A percentile compares a stretch with the other conserved stretches of the same genome.
phyloP scores from a whole-genome alignment of 1,140 invertebrate species.

The Bradynema listronoti region DNA sequence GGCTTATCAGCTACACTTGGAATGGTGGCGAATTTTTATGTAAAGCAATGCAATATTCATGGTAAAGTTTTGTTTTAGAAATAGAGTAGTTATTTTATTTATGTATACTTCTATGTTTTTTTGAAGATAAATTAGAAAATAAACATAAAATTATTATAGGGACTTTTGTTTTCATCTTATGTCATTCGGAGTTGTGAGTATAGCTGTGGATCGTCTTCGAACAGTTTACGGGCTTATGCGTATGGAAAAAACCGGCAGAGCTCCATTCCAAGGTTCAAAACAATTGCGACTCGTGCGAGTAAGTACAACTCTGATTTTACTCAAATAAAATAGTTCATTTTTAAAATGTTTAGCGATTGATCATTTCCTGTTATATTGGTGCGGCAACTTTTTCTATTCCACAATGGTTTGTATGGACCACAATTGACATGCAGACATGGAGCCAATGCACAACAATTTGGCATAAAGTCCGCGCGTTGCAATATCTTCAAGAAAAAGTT shows the following conservation, averaged over 20 bases:
- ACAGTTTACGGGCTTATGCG: slow-evolving; percentile 43
- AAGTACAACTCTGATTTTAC: background rate
- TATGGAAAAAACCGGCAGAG: slow-evolving; percentile 35
- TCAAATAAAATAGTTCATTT: background rate
- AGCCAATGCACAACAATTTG: slow-evolving; percentile 42
- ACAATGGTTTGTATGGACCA: slow-evolving; percentile 49
- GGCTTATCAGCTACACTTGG: slow-evolving; percentile 42
- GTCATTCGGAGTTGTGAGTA: slow-evolving; percentile 43
- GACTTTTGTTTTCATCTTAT: slow-evolving; percentile 47
- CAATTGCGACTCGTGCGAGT: slow-evolving; percentile 40
- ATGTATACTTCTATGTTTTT: background rate
- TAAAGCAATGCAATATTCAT: slow-evolving; percentile 39
- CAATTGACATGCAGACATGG: slow-evolving; percentile 36
- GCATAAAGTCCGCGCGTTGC: slow-evolving; percentile 32
- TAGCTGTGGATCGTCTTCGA: slow-evolving; percentile 42
- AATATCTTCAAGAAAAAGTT: slow-evolving; percentile 34
- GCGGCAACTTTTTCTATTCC: slow-evolving; percentile 41
- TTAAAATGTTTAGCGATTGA: slow-evolving; percentile 31
- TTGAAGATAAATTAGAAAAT: background rate
- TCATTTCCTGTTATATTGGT: slow-evolving; percentile 31
- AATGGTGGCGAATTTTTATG: slow-evolving; percentile 41
- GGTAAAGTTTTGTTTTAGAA: slow-evolving; percentile 14
- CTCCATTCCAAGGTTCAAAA: slow-evolving; percentile 3
- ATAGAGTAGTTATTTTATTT: background rate
- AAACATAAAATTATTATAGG: slow-evolving; percentile 21